These are phyloP conservation scores for Drosophila willistoni DNA, from an alignment of 1,140 invertebrate species.

Conservation along the genomic window DNA sequence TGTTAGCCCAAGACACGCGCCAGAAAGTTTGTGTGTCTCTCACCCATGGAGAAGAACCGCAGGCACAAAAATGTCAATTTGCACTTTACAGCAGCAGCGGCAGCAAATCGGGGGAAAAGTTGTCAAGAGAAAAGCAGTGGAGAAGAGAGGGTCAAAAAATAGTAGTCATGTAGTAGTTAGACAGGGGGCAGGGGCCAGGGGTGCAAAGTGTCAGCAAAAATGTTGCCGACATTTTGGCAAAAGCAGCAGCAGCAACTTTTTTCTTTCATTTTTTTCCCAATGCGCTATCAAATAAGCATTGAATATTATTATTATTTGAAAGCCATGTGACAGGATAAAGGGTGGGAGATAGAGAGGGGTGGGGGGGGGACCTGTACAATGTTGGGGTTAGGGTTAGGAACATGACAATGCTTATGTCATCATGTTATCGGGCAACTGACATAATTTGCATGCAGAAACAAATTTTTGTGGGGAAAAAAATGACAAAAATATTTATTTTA, in stretches of 20 bases:
- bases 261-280: constrained; percentile 45
- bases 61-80: constrained; percentile 80
- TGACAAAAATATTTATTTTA: constrained; percentile 63
- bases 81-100: constrained; percentile 59
- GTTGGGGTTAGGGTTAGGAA: background rate
- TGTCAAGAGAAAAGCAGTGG: constrained; percentile 35
- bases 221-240: constrained; percentile 59
- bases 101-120: constrained; percentile 44
- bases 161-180: constrained; percentile 8
- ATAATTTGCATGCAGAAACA: constrained; percentile 72
- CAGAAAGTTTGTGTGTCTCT: constrained; percentile 48
- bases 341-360: background rate
- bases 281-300: constrained; percentile 76
- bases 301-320: constrained; percentile 76
- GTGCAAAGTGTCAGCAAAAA: constrained; percentile 63
- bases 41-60: constrained; percentile 57
- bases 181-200: constrained; percentile 17
- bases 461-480: constrained; percentile 20
- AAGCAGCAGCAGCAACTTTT: constrained; percentile 41
- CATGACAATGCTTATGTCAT: constrained; percentile 70
- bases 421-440: constrained; percentile 69
- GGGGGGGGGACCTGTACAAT: background rate
- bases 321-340: constrained; percentile 55
- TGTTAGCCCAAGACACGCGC: constrained; percentile 72
- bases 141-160: background rate